Percentiles rank a stretch among this genome's conserved stretches.
These are phyloP conservation scores for Pagetopsis macropterus DNA, from an alignment of 2,797 vertebrate genomes.

Conservation along the genomic window DNA sequence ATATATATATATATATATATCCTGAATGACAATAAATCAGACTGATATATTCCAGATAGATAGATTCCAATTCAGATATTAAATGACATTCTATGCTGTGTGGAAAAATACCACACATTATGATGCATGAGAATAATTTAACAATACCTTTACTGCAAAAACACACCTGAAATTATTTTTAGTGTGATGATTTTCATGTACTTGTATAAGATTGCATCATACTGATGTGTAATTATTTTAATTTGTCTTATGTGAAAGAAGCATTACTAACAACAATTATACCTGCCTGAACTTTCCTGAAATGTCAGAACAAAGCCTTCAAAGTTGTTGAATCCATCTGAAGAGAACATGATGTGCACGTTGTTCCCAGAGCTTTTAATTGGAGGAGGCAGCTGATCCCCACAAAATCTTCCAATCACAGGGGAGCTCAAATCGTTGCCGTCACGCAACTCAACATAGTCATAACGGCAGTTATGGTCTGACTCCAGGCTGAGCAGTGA, in stretches of 20 bases:
- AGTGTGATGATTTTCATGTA: neutral
- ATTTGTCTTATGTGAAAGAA: neutral
- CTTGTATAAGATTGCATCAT: neutral
- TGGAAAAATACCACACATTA: neutral
- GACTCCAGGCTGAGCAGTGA: slow-evolving; percentile 87
- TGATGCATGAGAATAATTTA: neutral
- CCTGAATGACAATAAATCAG: slow-evolving; percentile 2
- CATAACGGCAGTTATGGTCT: slow-evolving; percentile 88
- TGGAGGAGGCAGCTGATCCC: slow-evolving; percentile 85
- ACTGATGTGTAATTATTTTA: neutral
- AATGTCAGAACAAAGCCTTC: slow-evolving; percentile 91
- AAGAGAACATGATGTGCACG: slow-evolving; percentile 89
- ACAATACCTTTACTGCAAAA: neutral
- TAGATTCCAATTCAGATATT: slow-evolving; percentile 1
- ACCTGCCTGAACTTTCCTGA: slow-evolving; percentile 89
- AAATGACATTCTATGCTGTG: neutral
- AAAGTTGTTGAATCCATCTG: slow-evolving; percentile 93
- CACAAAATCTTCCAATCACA: slow-evolving; percentile 91
- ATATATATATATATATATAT: neutral
- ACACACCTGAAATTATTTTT: neutral
- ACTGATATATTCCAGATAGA: neutral
- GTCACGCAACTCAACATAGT: slow-evolving; percentile 90
- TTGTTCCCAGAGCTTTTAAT: slow-evolving; percentile 84
- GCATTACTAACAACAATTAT: neutral
- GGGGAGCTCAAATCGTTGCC: slow-evolving; percentile 83